A percentile compares a stretch with the other conserved stretches of the same genome.
phyloP scores from a whole-genome alignment of 2,797 vertebrate genomes.

The Coccyzus lansbergi region DNA sequence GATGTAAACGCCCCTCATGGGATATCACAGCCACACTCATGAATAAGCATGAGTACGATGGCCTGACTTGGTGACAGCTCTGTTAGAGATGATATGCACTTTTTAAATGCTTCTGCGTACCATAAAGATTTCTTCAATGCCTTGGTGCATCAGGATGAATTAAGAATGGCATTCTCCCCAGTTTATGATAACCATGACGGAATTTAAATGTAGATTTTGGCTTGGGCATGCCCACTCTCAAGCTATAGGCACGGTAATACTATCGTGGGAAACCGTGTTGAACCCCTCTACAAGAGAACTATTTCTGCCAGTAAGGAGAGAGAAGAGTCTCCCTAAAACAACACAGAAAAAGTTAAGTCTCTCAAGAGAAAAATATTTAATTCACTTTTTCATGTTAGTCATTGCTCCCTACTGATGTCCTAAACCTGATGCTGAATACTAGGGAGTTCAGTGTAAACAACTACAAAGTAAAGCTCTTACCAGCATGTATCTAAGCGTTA shows the following conservation, averaged over 20 bases:
- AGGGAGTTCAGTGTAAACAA: conserved; percentile 62
- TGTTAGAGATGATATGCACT: background rate
- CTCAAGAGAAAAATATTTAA: conserved; percentile 17
- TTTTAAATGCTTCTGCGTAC: background rate
- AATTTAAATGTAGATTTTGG: conserved; percentile 19
- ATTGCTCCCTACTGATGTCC: conserved; percentile 15
- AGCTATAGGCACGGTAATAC: background rate
- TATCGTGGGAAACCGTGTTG: background rate
- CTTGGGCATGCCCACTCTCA: background rate
- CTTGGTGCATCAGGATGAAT: background rate
- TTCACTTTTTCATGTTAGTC: conserved; percentile 33
- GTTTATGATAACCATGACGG: background rate
- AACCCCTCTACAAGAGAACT: background rate
- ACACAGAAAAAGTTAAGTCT: background rate
- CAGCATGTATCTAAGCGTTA: conserved; percentile 60
- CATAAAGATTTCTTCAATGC: background rate
- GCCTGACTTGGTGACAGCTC: no score
- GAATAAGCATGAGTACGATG: no score
- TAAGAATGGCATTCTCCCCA: background rate
- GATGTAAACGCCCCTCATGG: background rate
- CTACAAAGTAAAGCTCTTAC: conserved; percentile 57
- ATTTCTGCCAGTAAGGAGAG: background rate
- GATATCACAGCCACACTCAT: background rate
- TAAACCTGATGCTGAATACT: conserved; percentile 38
- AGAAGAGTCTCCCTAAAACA: conserved; percentile 2